phyloP scores from a whole-genome alignment of 1,140 invertebrate genomes.

The Nephila pilipes region DNA sequence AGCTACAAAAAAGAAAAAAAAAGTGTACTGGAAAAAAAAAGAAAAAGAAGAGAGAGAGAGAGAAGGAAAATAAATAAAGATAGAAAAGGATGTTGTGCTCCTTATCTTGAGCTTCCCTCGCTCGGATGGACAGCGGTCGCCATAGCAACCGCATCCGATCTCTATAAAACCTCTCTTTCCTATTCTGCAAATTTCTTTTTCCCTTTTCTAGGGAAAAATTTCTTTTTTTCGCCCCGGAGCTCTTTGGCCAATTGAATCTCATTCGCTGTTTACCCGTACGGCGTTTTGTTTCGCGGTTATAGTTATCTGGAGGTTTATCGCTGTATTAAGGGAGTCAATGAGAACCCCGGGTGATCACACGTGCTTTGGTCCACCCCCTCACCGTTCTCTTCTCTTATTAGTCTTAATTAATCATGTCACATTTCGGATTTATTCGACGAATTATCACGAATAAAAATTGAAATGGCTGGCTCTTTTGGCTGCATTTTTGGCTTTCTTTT shows the following conservation, averaged over 20 bases:
- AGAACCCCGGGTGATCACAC: constrained; percentile 8
- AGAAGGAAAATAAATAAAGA: constrained; percentile 67
- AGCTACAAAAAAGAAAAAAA: neutral
- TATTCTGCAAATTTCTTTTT: constrained; percentile 73
- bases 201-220: neutral
- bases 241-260: constrained; percentile 75
- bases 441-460: constrained; percentile 50
- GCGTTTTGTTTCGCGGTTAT: constrained; percentile 73
- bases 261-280: constrained; percentile 72
- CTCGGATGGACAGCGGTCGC: constrained; percentile 71
- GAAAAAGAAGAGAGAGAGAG: neutral
- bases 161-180: constrained; percentile 76
- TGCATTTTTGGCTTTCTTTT: neutral
- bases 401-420: constrained; percentile 68
- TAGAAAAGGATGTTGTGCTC: constrained; percentile 74
- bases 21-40: neutral
- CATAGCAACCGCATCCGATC: constrained; percentile 75
- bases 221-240: constrained; percentile 34
- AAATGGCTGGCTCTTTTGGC: constrained; percentile 37
- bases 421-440: constrained; percentile 43
- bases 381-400: neutral
- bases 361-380: neutral
- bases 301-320: constrained; percentile 73
- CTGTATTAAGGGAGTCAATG: constrained; percentile 72
- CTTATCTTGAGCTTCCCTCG: constrained; percentile 71